A percentile compares a stretch with the other conserved stretches of the same genome.
Conservation (phyloP, 2,888 invertebrate genomes). For the Artemia sinica region DNA sequence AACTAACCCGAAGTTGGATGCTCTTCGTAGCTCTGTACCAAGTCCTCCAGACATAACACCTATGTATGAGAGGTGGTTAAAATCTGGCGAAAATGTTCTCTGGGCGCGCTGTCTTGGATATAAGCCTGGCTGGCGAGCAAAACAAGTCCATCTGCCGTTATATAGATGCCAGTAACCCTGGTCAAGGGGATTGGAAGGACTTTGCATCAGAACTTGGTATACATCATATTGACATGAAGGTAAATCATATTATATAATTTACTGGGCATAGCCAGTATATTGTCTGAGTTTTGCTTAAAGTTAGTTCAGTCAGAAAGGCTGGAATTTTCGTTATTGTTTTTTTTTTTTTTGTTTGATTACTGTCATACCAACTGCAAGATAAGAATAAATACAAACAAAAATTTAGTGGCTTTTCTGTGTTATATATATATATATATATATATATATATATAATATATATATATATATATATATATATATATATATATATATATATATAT, state of each 20-base stretch:
- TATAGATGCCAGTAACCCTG: conserved; percentile 12
- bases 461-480: too few relatives aligned
- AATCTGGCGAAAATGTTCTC: neutral
- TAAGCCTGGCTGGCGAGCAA: neutral
- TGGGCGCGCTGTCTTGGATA: conserved; percentile 4
- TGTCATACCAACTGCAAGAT: too few relatives aligned
- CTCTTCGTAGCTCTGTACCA: neutral
- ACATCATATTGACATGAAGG: conserved; percentile 9
- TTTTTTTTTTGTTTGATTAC: too few relatives aligned
- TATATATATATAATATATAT: too few relatives aligned
- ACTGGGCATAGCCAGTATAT: too few relatives aligned
- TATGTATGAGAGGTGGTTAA: neutral
- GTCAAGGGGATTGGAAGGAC: conserved; percentile 4
- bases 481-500: too few relatives aligned
- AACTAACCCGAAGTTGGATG: neutral
- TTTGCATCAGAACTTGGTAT: neutral
- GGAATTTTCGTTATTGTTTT: too few relatives aligned
- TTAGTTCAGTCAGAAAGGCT: too few relatives aligned
- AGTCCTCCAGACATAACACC: neutral
- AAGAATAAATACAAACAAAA: too few relatives aligned
- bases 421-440: too few relatives aligned
- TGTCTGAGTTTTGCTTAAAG: too few relatives aligned
- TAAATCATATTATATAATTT: neutral
- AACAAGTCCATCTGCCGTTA: neutral
- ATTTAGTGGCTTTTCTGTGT: too few relatives aligned